Evolutionary conservation across 1,140 invertebrate species (phyloP).

Genomic region (Rhopalosiphum maidis): DNA sequence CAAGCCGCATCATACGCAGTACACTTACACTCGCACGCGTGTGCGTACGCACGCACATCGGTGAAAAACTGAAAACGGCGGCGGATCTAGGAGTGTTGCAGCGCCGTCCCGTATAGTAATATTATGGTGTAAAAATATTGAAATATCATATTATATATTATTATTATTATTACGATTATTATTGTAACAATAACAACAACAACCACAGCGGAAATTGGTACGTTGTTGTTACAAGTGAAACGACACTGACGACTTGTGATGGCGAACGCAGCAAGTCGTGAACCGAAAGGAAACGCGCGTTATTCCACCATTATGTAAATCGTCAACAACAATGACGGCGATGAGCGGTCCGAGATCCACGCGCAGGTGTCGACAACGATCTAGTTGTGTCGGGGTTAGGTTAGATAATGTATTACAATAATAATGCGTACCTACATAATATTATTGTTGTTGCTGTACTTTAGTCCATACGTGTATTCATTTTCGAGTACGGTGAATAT

Average conservation of each 20-base stretch:
- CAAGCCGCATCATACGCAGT: too few relatives aligned
- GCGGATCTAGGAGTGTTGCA: neutral
- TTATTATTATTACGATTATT: neutral
- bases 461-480: neutral
- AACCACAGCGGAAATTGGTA: neutral
- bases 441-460: neutral
- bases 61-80: too few relatives aligned
- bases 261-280: neutral
- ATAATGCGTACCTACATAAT: neutral
- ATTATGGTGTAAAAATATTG: neutral
- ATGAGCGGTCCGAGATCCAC: neutral
- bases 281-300: neutral
- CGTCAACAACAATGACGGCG: neutral
- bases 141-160: neutral
- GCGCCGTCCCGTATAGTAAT: neutral
- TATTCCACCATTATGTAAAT: conserved; percentile 30
- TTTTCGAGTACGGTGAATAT: too few relatives aligned
- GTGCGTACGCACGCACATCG: too few relatives aligned
- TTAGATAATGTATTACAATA: neutral
- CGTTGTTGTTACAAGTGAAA: neutral
- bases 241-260: neutral
- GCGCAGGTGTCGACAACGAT: neutral
- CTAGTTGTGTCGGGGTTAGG: neutral
- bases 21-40: neutral
- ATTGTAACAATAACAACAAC: neutral